Evolutionary conservation across 1,140 invertebrate genomes (phyloP), one percentile per base, ranked within the genome.

Genomic region (Pseudomyrmex concolor): DNA sequence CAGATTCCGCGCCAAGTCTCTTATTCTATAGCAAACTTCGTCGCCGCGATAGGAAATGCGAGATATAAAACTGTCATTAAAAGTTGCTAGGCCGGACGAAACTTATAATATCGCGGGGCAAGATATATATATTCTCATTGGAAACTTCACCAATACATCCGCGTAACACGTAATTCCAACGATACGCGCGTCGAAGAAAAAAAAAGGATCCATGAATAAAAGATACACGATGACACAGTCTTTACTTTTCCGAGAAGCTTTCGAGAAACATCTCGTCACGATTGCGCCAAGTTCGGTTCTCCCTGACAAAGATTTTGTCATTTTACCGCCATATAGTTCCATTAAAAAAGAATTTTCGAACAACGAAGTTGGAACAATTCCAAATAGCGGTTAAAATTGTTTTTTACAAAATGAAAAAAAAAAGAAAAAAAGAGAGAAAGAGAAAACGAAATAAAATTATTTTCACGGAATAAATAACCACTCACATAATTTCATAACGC

Each of bases 31-130:
- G 17, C n/a, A 64, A 76, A 80, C 66, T 80, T 80, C 45, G 43
- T 59, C 57, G 66, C 48, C 76, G 55, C 45, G 76, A 60, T 71
- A 80, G 54, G 8, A 71, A 80, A 80, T 22, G 76, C 54, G 54
- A 15, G 66, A 71, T 70, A 80, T 80, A 80, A 80, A 80, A 80
- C 66, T 80, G 67, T 80, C 76, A 80, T 80, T 80, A 80, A 80
- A 80, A 80, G 76, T 80, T 80, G 22, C 19, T n/a, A 17, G 13
- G 17, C 66, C 55, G 66, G 43, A 80, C 43, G 19, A 59, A 80
- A 80, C 66, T 80, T 80, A 71, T 80, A 80, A 80, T 71, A 59
- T 66, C 19, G n/a, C 22, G 43, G 34, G 34, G 55, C 43, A 80
- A 71, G 54, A 34, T 34, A 80, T 80, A 80, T 80, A 80, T 80